phyloP scores from a whole-genome alignment of 2,888 invertebrate species.

The Bugulina stolonifera region DNA sequence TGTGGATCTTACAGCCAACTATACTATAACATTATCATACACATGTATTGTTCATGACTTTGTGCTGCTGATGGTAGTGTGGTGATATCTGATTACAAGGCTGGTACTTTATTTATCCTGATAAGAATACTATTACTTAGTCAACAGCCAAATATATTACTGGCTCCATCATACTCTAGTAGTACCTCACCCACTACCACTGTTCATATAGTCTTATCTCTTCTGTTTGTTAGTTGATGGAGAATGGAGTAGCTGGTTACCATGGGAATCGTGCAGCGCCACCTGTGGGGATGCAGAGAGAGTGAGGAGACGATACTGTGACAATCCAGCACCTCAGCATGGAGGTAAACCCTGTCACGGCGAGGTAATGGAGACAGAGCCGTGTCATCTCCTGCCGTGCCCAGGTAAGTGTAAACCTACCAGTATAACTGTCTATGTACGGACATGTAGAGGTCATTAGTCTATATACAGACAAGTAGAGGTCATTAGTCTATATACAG shows the following conservation, averaged over 20 bases:
- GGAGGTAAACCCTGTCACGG: slow-evolving; percentile 36
- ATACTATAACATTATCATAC: too few relatives aligned
- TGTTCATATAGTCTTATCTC: too few relatives aligned
- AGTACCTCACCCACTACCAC: too few relatives aligned
- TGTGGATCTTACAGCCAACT: too few relatives aligned
- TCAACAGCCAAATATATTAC: too few relatives aligned
- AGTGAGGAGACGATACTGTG: slow-evolving; percentile 31
- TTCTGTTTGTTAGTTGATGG: too few relatives aligned
- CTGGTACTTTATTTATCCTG: too few relatives aligned
- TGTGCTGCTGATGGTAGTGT: too few relatives aligned
- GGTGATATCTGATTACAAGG: too few relatives aligned
- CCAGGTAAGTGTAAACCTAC: slow-evolving; percentile 35
- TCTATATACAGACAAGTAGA: background rate
- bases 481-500: background rate
- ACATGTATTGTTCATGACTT: too few relatives aligned
- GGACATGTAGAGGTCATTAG: background rate
- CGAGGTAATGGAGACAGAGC: slow-evolving; percentile 33
- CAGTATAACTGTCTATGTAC: background rate
- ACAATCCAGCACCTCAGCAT: slow-evolving; percentile 32
- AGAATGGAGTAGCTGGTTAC: slow-evolving; percentile 28
- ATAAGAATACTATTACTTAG: too few relatives aligned
- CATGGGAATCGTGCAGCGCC: slow-evolving; percentile 30
- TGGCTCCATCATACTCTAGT: too few relatives aligned
- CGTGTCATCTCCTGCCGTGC: slow-evolving; percentile 41
- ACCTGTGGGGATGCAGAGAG: slow-evolving; percentile 30